These are phyloP conservation scores for Drosophila quadrilineata DNA, from an alignment of 1,140 invertebrate species.

Conservation along the genomic window DNA sequence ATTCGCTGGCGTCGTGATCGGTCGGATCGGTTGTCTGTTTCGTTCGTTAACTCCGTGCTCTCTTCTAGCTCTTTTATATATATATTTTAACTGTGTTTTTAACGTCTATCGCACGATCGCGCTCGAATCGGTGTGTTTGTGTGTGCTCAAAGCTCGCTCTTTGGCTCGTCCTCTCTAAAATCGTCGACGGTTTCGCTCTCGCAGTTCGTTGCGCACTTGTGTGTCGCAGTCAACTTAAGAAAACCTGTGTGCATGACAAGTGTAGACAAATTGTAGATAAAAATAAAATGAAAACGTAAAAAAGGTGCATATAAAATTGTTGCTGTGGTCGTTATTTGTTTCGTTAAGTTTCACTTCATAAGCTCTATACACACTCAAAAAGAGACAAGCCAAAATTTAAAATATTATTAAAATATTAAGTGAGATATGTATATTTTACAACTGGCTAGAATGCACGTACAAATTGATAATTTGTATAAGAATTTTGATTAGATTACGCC, in stretches of 20 bases:
- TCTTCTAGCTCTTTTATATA: constrained; percentile 18
- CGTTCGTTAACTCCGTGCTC: constrained; percentile 1
- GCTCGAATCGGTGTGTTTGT: constrained; percentile 24
- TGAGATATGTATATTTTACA: constrained; percentile 32
- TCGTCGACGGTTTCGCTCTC: too few species aligned
- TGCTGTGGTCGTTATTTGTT: too few species aligned
- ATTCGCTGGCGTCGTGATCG: constrained; percentile 61
- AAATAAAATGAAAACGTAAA: constrained; percentile 67
- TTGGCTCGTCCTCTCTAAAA: neutral
- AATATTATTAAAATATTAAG: neutral
- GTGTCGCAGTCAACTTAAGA: constrained; percentile 46
- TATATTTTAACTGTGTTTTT: constrained; percentile 19
- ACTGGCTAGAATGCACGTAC: constrained; percentile 46
- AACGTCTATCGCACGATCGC: constrained; percentile 43
- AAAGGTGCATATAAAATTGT: constrained; percentile 62
- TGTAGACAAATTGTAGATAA: constrained; percentile 64
- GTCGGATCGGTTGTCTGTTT: constrained; percentile 24
- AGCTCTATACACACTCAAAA: neutral
- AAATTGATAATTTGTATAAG: constrained; percentile 58
- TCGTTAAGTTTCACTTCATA: constrained; percentile 56
- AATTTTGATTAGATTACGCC: constrained; percentile 63
- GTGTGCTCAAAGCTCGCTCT: constrained; percentile 47
- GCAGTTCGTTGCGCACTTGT: constrained; percentile 35
- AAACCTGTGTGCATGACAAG: constrained; percentile 59
- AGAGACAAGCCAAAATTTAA: neutral